Evolutionary conservation across 2,113 vertebrate species (phyloP).

Genomic region (Malaclemys terrapin): DNA sequence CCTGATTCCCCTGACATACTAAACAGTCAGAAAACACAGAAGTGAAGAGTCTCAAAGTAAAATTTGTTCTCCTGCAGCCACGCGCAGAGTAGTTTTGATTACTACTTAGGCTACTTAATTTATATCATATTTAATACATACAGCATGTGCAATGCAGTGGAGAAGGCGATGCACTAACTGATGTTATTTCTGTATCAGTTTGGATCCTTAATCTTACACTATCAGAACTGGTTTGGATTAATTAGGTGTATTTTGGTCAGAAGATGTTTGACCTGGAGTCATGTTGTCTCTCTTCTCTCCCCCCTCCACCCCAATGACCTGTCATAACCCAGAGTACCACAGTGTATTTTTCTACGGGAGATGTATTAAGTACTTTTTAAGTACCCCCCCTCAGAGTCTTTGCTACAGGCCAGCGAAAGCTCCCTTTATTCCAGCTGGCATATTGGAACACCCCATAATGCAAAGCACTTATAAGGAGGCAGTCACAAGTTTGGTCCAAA

Average conservation of each 20-base stretch:
- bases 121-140: not conserved
- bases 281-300: too few relatives aligned
- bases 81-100: not conserved
- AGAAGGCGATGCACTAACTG: not conserved
- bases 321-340: not conserved
- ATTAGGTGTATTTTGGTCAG: not conserved
- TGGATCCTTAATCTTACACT: not conserved
- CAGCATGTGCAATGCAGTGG: not conserved
- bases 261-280: not conserved
- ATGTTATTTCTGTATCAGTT: not conserved
- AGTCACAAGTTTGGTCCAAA: not conserved
- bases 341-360: not conserved
- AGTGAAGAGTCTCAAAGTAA: not conserved
- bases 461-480: not conserved
- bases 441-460: not conserved
- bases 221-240: not conserved
- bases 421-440: not conserved
- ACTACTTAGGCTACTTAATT: not conserved
- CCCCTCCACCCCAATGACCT: rapidly evolving
- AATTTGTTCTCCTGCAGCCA: not conserved
- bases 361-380: not conserved
- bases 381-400: not conserved
- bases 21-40: not conserved
- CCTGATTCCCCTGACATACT: not conserved
- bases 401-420: not conserved